Evolutionary conservation across 2,113 vertebrate species (phyloP), one percentile per base, ranked within the genome.

Genomic region (Podarcis cretensis): DNA sequence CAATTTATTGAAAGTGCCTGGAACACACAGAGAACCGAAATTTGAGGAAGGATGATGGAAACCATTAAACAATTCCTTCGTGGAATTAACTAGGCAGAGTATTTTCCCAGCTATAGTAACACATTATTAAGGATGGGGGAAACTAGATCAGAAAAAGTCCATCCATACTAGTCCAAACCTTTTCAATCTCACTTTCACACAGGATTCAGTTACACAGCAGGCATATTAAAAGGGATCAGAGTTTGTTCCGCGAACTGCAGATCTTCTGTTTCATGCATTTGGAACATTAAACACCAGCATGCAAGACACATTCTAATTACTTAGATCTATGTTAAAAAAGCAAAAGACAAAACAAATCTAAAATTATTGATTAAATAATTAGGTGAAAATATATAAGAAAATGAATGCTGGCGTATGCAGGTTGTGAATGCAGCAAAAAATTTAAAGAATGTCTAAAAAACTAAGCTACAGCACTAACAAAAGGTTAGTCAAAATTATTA

Each of bases 401-500:
- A 71, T 83, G 77, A 63, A 85, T 83, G 68, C 83, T 77, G 83
- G 35, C 87, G 63, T 78, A 66, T 32, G 73, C 48, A 71, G 12
- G 7, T 57, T 76, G 68, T n/a, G 21, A 73, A 65, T 59, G 73
- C 59, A 88, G 82, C 23, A 89, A 91, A 16, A 88, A 76, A n/a
- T 87, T 43, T 25, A 89, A 65, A 91, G 48, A 89, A 69, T 37
- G 43, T 87, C 82, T 43, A 81, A 14, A 25, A 83, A 54, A 89
- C 85, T 40, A 83, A 89, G 57, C 75, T 40, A 25, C 54, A 90
- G 14, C 30, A 88, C 80, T 80, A 87, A 84, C 90, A 86, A 84
- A 48, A 95, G 91, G 90, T 94, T 92, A 94, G 94, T 93, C 91
- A 94, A 94, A 96, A 93, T 80, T 0, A 93, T 92, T 96, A 96